Conservation (phyloP, 2,113 vertebrate species). For the Tetrax tetrax region DNA sequence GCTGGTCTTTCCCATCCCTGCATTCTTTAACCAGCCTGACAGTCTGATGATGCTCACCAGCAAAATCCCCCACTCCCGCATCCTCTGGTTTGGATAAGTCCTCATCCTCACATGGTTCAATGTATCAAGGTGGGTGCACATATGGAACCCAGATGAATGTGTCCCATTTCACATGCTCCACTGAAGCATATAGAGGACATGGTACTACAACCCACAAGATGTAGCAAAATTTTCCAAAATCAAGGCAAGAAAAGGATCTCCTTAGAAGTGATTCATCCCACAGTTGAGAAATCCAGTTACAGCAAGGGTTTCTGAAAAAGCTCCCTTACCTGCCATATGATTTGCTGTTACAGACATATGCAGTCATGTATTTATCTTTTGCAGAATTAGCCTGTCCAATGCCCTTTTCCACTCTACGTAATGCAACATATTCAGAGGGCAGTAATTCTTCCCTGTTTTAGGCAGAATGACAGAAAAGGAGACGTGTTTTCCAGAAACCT, state of each 20-base stretch:
- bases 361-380: not conserved
- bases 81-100: not conserved
- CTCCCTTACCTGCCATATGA: not conserved
- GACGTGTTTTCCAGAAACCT: not conserved
- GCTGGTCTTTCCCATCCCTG: not conserved
- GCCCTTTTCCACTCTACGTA: not conserved
- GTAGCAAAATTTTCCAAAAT: not conserved
- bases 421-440: not conserved
- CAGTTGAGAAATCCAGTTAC: not conserved
- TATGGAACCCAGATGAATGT: accelerated
- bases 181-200: not conserved
- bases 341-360: not conserved
- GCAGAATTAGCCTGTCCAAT: not conserved
- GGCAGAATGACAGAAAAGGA: not conserved
- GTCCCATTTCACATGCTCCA: not conserved
- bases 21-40: not conserved
- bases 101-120: not conserved
- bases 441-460: not conserved
- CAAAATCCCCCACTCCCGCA: not conserved
- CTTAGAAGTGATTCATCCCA: not conserved
- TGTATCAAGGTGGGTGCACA: not conserved
- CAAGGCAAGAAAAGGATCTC: not conserved
- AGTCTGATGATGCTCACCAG: not conserved
- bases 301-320: not conserved
- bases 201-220: not conserved